These are phyloP conservation scores for Crotophaga sulcirostris DNA, from an alignment of 2,113 vertebrate genomes.

Conservation along the genomic window DNA sequence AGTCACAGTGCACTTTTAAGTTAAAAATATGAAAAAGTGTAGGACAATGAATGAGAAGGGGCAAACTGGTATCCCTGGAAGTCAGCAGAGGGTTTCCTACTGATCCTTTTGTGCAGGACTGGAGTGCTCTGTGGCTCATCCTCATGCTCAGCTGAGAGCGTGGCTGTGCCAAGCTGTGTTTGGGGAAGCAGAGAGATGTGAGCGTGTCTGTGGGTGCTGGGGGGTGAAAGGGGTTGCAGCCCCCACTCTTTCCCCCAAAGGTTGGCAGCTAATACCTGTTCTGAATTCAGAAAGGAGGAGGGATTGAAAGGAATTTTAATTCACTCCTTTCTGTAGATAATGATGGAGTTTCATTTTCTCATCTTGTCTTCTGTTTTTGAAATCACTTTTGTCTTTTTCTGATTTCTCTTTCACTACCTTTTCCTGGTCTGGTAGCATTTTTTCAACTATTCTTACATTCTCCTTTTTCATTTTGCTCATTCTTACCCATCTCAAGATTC, in stretches of 20 bases:
- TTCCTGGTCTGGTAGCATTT: not conserved
- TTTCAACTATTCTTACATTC: not conserved
- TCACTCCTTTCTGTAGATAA: not conserved
- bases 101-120: not conserved
- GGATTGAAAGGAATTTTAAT: not conserved
- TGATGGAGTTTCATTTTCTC: not conserved
- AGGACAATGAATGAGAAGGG: not conserved
- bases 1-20: not conserved
- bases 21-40: not conserved
- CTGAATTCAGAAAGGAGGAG: not conserved
- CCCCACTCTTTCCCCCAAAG: not conserved
- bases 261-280: not conserved
- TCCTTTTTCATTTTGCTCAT: not conserved
- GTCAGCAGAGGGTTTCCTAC: not conserved
- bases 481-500: not conserved
- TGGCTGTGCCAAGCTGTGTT: not conserved
- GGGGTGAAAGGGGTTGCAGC: not conserved
- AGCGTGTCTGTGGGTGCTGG: not conserved
- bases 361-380: not conserved
- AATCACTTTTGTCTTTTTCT: not conserved
- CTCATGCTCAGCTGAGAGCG: fast-evolving
- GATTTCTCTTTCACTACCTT: not conserved
- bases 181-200: fast-evolving
- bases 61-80: not conserved
- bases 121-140: not conserved